These are phyloP conservation scores for Drosophila nigrodunni DNA, from an alignment of 1,140 invertebrate species.

Conservation along the genomic window DNA sequence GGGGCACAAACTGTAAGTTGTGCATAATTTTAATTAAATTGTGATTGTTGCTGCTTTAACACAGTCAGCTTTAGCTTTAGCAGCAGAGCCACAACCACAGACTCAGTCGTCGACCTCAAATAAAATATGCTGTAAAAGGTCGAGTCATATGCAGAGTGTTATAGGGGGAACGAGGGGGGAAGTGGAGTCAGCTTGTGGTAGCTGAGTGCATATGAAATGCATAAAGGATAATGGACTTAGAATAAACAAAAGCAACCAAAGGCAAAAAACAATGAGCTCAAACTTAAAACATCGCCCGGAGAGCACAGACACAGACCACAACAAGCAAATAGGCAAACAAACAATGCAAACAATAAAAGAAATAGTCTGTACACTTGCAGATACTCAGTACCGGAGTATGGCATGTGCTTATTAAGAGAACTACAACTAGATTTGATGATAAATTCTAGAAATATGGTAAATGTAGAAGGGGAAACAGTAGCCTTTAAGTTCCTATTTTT, in stretches of 20 bases:
- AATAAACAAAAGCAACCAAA: slow-evolving; percentile 55
- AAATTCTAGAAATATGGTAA: too few relatives aligned
- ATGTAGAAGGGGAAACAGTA: too few relatives aligned
- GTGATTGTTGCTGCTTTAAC: slow-evolving; percentile 23
- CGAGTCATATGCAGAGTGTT: slow-evolving; percentile 31
- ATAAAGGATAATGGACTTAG: slow-evolving; percentile 74
- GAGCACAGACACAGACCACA: slow-evolving; percentile 22
- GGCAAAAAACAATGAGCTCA: slow-evolving; percentile 37
- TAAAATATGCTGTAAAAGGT: slow-evolving; percentile 53
- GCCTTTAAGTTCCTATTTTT: background rate
- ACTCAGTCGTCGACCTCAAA: slow-evolving; percentile 22
- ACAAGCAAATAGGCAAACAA: slow-evolving; percentile 5
- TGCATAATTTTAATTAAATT: slow-evolving; percentile 76
- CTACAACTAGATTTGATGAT: too few relatives aligned
- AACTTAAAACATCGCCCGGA: slow-evolving; percentile 48
- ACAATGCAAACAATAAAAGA: background rate
- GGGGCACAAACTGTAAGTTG: background rate
- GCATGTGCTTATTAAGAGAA: background rate
- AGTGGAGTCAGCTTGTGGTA: background rate
- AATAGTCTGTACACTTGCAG: background rate
- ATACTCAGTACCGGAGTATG: background rate
- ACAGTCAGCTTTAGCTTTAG: background rate
- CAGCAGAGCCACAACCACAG: too few relatives aligned
- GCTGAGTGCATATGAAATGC: slow-evolving; percentile 54
- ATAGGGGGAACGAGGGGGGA: slow-evolving; percentile 3